Evolutionary conservation across 2,888 invertebrate species (phyloP), one percentile per base, ranked within the genome.

Genomic region (Dicyrtoma fusca): DNA sequence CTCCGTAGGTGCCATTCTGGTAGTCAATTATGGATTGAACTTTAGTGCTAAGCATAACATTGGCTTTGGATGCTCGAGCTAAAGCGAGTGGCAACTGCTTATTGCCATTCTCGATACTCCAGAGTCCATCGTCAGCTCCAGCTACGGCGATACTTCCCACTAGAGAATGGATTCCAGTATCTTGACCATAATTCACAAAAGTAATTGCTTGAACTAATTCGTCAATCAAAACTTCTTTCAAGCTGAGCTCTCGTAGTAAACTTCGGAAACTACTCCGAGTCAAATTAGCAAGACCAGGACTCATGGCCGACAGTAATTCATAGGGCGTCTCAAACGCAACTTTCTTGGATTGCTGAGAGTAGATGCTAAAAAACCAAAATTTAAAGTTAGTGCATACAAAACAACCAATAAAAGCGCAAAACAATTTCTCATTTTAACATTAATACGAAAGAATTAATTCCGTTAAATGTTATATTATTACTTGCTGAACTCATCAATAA

Each of bases 61-160:
- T 82, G 11, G 85, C 85, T n/a, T 82, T 81, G 0, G 87, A 84
- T 17, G 81, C 77, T 69, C 84, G 81, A 8, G 85, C 69, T 14
- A 86, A 81, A 63, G 80, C 79, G 77, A 83, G 82, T 4, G 85
- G 82, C 11, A 88, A 84, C 77, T 83, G 81, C 78, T 84, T 84
- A 81, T 89, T 89, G 59, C 89, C 89, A 57, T 87, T 87, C 77
- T 86, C 83, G 5, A 89, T 85, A 23, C 87, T 83, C 88, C 88
- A 89, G 51, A 89, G 82, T 17, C 84, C 84, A 26, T 82, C 82
- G 26, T 84, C 84, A 14, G 86, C 85, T 13, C 87, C 89, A 66
- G 88, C 88, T 69, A 88, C 77, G 1, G 88, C 86, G 0, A 87
- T 84, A 71, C 82, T 81, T 69, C 87, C 86, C 26, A 86, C 87